Percentiles rank a stretch among this genome's conserved stretches.
These are phyloP conservation scores for Trachymyrmex cornetzi DNA, from an alignment of 1,140 invertebrate species.

Conservation along the genomic window DNA sequence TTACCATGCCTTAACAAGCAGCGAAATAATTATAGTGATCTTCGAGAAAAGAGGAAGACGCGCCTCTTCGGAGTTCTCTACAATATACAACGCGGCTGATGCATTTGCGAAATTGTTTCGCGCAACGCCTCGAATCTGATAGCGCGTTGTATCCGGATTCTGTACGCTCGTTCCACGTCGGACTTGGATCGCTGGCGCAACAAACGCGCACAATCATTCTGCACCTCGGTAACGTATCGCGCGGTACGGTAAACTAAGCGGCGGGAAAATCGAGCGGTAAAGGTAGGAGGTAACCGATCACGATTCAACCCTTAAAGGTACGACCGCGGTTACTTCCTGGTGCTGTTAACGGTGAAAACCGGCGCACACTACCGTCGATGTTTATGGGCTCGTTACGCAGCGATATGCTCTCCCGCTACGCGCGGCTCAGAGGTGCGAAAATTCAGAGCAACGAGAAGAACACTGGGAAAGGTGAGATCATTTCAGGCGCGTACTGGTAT, in stretches of 20 bases:
- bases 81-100: slow-evolving; percentile 42
- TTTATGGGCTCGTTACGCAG: slow-evolving; percentile 74
- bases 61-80: neutral
- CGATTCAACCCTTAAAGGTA: slow-evolving; percentile 73
- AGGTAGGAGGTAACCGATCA: slow-evolving; percentile 68
- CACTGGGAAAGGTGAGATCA: slow-evolving; percentile 27
- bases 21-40: slow-evolving; percentile 77
- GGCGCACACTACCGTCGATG: slow-evolving; percentile 44
- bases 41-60: slow-evolving; percentile 11
- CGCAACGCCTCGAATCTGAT: slow-evolving; percentile 72
- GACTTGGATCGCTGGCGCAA: slow-evolving; percentile 16
- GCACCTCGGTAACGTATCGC: slow-evolving; percentile 49
- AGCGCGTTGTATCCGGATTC: slow-evolving; percentile 57
- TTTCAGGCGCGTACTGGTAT: neutral
- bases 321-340: slow-evolving; percentile 67
- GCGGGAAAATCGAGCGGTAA: slow-evolving; percentile 63
- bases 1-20: slow-evolving; percentile 75
- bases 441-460: slow-evolving; percentile 50
- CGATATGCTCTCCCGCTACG: slow-evolving; percentile 35
- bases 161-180: neutral
- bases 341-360: slow-evolving; percentile 73
- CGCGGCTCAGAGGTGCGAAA: slow-evolving; percentile 67
- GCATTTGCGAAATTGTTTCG: slow-evolving; percentile 76
- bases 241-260: slow-evolving; percentile 28
- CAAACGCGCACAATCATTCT: slow-evolving; percentile 39